Conservation (phyloP, 2,888 invertebrate species). For the Sarcophaga subvicina region DNA sequence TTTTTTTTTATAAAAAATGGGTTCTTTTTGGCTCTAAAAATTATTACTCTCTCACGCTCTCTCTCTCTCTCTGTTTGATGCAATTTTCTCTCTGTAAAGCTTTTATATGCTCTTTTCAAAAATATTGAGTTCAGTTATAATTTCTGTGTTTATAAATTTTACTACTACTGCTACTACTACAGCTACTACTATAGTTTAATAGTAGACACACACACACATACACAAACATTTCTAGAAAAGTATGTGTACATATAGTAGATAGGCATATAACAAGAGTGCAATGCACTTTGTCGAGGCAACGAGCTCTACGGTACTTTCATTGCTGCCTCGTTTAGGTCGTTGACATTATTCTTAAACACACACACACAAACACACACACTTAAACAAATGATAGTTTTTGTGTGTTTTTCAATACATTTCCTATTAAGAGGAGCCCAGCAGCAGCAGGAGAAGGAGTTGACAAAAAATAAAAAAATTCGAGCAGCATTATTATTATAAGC, state of each 20-base stretch:
- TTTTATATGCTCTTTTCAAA: slow-evolving; percentile 36
- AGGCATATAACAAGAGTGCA: slow-evolving; percentile 71
- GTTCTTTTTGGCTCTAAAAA: slow-evolving; percentile 62
- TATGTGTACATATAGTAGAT: slow-evolving; percentile 21
- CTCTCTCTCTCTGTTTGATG: slow-evolving; percentile 12
- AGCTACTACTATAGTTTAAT: slow-evolving; percentile 46
- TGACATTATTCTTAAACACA: slow-evolving; percentile 49
- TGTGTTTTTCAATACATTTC: not conserved
- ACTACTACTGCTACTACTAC: slow-evolving; percentile 46
- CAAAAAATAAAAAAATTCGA: not conserved
- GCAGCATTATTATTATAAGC: not conserved
- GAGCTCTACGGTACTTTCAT: slow-evolving; percentile 71
- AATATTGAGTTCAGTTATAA: slow-evolving; percentile 62
- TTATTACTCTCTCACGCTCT: not conserved
- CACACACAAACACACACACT: not conserved
- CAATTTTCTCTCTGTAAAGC: slow-evolving; percentile 25
- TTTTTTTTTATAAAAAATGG: slow-evolving; percentile 35
- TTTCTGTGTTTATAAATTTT: slow-evolving; percentile 36
- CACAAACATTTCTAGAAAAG: not conserved
- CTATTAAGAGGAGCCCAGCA: not conserved
- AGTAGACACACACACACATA: slow-evolving; percentile 20
- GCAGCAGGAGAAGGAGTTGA: slow-evolving; percentile 1
- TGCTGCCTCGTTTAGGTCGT: slow-evolving; percentile 68
- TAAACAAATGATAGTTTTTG: slow-evolving; percentile 1
- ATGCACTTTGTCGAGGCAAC: slow-evolving; percentile 70